Conservation (phyloP, 1,140 invertebrate species). For the Camponotus floridanus region DNA sequence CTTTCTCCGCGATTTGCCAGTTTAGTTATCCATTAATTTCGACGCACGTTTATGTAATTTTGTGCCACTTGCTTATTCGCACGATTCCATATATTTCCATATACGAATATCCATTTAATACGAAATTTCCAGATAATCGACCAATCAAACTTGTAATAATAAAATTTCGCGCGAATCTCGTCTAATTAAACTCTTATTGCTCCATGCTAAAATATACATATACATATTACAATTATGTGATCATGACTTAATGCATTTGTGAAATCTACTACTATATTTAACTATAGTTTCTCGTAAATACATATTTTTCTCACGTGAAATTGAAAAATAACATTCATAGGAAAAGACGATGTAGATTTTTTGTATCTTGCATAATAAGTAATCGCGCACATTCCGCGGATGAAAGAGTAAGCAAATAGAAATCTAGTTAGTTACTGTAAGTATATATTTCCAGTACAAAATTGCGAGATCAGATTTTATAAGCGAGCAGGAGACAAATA, state of each 20-base stretch:
- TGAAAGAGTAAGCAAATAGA: conserved; percentile 75
- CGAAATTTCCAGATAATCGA: neutral
- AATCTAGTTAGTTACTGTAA: conserved; percentile 60
- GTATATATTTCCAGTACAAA: conserved; percentile 46
- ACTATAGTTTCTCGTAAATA: neutral
- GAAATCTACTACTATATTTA: neutral
- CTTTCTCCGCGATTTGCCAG: conserved; percentile 42
- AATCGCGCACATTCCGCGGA: conserved; percentile 52
- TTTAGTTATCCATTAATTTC: conserved; percentile 40
- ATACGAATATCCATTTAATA: neutral
- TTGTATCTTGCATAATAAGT: conserved; percentile 13
- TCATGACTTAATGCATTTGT: neutral
- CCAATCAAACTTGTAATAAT: no score
- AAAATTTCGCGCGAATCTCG: neutral
- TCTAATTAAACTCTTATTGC: neutral
- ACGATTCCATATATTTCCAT: neutral
- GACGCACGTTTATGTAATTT: conserved; percentile 45
- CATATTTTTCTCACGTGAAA: neutral
- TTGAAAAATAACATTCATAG: conserved; percentile 18
- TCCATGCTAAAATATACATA: neutral
- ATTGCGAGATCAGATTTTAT: conserved; percentile 56
- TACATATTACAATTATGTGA: neutral
- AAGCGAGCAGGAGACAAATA: neutral
- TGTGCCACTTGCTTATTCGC: neutral
- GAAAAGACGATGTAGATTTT: neutral